Conservation (phyloP, 2,797 vertebrate genomes). For the Naso thynnoides region DNA sequence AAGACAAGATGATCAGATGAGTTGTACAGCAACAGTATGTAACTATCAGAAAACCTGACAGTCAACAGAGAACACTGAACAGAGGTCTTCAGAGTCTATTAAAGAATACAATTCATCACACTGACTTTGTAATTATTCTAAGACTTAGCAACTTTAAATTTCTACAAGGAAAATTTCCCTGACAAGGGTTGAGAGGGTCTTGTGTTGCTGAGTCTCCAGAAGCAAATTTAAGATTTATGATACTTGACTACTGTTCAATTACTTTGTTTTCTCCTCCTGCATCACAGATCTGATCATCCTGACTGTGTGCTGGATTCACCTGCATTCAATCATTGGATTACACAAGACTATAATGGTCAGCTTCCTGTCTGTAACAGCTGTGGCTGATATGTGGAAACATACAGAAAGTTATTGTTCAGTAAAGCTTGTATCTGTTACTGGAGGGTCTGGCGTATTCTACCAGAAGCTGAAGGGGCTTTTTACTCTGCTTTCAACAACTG, state of each 20-base stretch:
- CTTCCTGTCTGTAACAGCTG: constrained; percentile 48
- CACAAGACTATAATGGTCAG: not conserved
- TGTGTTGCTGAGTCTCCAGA: not conserved
- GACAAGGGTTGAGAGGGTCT: not conserved
- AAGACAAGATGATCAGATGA: too few species aligned
- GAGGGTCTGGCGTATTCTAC: constrained; percentile 18
- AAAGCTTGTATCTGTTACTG: constrained; percentile 21
- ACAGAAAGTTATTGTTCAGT: constrained; percentile 22
- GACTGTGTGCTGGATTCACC: not conserved
- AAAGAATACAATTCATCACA: too few species aligned
- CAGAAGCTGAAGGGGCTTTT: constrained; percentile 27
- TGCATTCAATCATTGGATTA: not conserved
- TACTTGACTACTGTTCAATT: not conserved
- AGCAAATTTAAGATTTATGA: not conserved
- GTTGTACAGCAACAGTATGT: too few species aligned
- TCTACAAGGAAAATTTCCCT: too few species aligned
- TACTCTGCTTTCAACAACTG: constrained; percentile 18
- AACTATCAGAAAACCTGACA: too few species aligned
- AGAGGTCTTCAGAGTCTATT: too few species aligned
- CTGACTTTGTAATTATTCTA: too few species aligned
- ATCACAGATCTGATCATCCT: not conserved
- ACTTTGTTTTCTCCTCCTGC: constrained; percentile 9
- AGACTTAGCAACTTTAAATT: too few species aligned
- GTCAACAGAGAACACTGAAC: too few species aligned
- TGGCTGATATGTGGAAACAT: constrained; percentile 28